Conservation (phyloP, 2,113 vertebrate species). For the Rhegmatorhina hoffmannsi region DNA sequence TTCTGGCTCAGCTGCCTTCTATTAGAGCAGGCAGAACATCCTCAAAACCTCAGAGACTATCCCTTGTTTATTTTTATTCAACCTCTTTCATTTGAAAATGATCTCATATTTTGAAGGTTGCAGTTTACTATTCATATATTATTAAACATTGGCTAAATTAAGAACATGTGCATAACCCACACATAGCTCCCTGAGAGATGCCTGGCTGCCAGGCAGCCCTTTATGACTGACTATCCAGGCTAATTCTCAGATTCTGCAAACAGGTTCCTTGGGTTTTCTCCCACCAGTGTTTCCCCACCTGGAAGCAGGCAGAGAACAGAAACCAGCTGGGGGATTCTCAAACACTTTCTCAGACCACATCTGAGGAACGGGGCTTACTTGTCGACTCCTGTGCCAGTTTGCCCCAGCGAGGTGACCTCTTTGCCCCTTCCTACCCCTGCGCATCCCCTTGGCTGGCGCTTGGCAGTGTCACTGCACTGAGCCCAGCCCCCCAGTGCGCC, state of each 20-base stretch:
- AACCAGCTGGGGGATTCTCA: neutral
- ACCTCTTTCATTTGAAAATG: neutral
- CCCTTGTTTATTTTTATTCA: neutral
- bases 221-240: neutral
- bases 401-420: neutral
- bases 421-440: neutral
- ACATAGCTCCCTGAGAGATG: neutral
- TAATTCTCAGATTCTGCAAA: neutral
- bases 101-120: neutral
- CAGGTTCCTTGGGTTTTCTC: neutral
- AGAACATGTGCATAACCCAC: neutral
- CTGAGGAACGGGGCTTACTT: neutral
- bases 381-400: neutral
- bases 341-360: neutral
- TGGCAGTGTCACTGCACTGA: accelerated
- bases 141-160: slow-evolving; percentile 28
- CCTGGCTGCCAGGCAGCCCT: neutral
- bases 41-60: neutral
- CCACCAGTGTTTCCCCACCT: neutral
- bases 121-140: neutral
- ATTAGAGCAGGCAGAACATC: neutral
- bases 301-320: neutral
- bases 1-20: neutral
- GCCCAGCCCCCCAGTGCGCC: too few relatives aligned
- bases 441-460: neutral